Conservation (phyloP, 2,113 vertebrate genomes). For the Trematomus loennbergii region DNA sequence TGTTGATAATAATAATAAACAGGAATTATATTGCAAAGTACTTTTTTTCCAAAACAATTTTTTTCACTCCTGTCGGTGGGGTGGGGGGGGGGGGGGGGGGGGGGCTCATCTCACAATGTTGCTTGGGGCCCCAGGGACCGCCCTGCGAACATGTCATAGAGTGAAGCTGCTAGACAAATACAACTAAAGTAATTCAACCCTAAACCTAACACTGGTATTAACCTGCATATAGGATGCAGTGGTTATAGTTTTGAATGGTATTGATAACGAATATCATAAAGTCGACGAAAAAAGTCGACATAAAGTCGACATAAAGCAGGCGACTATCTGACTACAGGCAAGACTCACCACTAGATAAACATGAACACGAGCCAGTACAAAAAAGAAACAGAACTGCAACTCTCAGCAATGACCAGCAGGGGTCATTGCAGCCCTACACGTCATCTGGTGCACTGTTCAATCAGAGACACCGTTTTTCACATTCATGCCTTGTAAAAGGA, state of each 20-base stretch:
- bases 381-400: constrained; percentile 13
- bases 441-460: not conserved
- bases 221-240: not conserved
- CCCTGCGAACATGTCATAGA: not conserved
- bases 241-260: no score
- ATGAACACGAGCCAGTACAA: not conserved
- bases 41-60: no score
- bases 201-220: not conserved
- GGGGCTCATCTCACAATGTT: no score
- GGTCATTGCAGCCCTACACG: constrained; percentile 46
- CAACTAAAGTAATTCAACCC: not conserved
- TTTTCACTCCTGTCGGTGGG: no score
- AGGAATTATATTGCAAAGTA: no score
- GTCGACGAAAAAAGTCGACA: no score
- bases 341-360: no score
- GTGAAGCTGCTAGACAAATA: not conserved
- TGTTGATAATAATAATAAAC: no score
- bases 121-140: no score
- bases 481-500: not conserved
- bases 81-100: no score
- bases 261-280: not conserved
- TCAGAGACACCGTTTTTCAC: not conserved
- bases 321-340: no score
- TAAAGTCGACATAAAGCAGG: no score
- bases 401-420: constrained; percentile 23